Base-by-base conservation (phyloP, 2,888 invertebrate genomes). In the Metopia argyrocephala region DNA sequence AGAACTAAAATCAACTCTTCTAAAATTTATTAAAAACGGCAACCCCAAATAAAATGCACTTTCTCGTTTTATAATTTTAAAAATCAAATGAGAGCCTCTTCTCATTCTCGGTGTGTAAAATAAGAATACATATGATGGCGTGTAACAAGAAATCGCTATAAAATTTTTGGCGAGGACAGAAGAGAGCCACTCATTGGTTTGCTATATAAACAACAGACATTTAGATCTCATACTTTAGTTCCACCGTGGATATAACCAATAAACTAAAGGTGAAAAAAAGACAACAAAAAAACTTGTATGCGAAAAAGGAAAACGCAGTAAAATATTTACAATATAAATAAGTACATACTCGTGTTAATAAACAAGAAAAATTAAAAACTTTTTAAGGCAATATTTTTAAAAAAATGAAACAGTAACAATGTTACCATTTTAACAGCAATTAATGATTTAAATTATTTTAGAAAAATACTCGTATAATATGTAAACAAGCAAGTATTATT, bases 141-240 rank as follows among this genome's bases (percentile, higher is more conserved):
- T 70, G 78, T 61, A 76, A 81, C 79, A 85, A 86, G 81, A 83
- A 83, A 78, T 80, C 84, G 83, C 84, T 84, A 73, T 69, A 65
- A 76, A 80, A 54, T n/a, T 45, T 61, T 69, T 50, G 54, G 45
- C 70, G 61, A 52, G 50, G 57, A 56, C 62, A 21, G 64, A 85
- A 82, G 83, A 84, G 84, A 84, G 84, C 21, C 23, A 52, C 21
- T 38, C 76, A 57, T 62, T 28, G 45, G 81, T 25, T 70, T 50
- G 86, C 89, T 89, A 89, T 89, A 89, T 87, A 89, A 89, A 86
- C 87, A 86, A 86, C 85, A 86, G 84, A 84, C 87, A 85, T 87
- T 87, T 86, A 86, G 85, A 87, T 88, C 87, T 87, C 88, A 85
- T 86, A 87, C 87, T 89, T 89, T 88, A 89, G 89, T 89, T 86